A percentile compares a stretch with the other conserved stretches of the same genome.
These are phyloP conservation scores for Gymnarchus niloticus DNA, from an alignment of 2,113 vertebrate species.

Conservation along the genomic window DNA sequence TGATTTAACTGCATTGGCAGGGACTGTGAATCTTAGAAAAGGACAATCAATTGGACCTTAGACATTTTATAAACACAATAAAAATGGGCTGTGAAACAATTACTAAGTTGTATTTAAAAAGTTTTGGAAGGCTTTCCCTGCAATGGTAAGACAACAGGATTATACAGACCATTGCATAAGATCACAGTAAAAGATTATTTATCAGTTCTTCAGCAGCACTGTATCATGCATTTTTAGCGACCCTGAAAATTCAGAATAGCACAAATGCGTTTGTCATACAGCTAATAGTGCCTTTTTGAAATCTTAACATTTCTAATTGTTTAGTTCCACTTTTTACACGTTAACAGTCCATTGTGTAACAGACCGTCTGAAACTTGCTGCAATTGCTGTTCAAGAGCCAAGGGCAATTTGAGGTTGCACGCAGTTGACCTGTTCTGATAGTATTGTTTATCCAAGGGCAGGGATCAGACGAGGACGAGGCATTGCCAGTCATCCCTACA, in stretches of 20 bases:
- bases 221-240: background rate
- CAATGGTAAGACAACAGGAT: background rate
- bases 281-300: background rate
- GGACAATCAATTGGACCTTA: background rate
- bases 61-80: background rate
- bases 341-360: background rate
- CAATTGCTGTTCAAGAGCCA: background rate
- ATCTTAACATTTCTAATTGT: background rate
- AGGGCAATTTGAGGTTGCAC: background rate
- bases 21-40: background rate
- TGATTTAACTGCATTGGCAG: too few relatives aligned
- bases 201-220: background rate
- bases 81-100: background rate
- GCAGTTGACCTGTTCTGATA: slow-evolving; percentile 1
- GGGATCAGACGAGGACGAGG: background rate
- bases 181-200: background rate
- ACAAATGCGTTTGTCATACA: background rate
- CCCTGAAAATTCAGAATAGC: background rate
- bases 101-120: background rate
- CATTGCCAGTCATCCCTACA: background rate
- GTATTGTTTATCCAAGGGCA: background rate
- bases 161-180: background rate
- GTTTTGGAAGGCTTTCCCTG: background rate
- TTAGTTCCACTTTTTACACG: background rate
- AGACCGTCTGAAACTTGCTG: background rate